phyloP scores from a whole-genome alignment of 2,113 vertebrate species.

The Bos taurus region ARS-UCD2.0 NC_037335.1:24924001-24924500 shows the following conservation, averaged over 20 bases:
- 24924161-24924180: constrained; percentile 42
- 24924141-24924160: constrained; percentile 91
- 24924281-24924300: background rate
- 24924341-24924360: background rate
- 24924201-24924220: background rate
- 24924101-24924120: constrained; percentile 94
- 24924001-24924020: background rate
- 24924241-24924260: background rate
- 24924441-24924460: background rate
- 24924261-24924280: background rate
- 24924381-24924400: background rate
- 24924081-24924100: constrained; percentile 98
- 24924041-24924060: background rate
- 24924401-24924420: background rate
- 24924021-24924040: background rate
- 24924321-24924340: background rate
- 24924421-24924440: background rate
- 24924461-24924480: background rate
- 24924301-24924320: background rate
- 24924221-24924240: background rate
- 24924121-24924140: constrained; percentile 97
- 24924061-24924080: constrained; percentile 28
- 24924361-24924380: background rate
- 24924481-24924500: background rate
- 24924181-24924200: background rate